Evolutionary conservation across 2,797 vertebrate species (phyloP), one percentile per base, ranked within the genome.

Genomic region (Chaenodraco wilsoni): DNA sequence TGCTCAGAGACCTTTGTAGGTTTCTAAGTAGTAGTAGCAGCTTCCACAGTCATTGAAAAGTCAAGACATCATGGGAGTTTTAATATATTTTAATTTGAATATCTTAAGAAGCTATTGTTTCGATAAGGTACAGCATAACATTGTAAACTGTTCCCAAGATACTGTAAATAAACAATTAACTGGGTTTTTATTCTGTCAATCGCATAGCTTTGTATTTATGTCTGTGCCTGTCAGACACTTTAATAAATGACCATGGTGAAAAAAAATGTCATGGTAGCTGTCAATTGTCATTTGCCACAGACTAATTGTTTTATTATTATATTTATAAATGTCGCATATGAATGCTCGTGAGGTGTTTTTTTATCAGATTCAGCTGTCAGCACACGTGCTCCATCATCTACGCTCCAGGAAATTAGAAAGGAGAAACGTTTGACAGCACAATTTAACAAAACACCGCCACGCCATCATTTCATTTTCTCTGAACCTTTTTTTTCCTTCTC

Each of bases 381-480:
- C 69, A 16, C 78, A 83, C 89, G 78, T 77, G 84, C 91, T 93
- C 91, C 89, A 89, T 92, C 93, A 93, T 93, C 86, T 80, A 84
- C 84, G 84, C 93, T 86, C 84, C 88, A 91, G 93, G 92, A 94
- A 94, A 94, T 93, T 91, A 94, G 93, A 93, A 90, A 74, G 88
- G 88, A 89, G 89, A 78, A 93, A 92, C 87, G 84, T 93, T 92
- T 94, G 93, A 94, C 93, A 94, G 92, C 88, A 94, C 88, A 92
- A 91, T 92, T 93, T 93, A 88, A 93, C 90, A 91, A 93, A 92
- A 93, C 92, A 91, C 91, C 81, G 79, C 86, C 89, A 83, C 87
- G 74, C 87, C 90, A 87, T 91, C 92, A 88, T 92, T 91, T 92
- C 89, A 91, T 92, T 92, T 90, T 89, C 89, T 88, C 86, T 72